phyloP scores from a whole-genome alignment of 1,140 invertebrate species.

The Dysdera silvatica region DNA sequence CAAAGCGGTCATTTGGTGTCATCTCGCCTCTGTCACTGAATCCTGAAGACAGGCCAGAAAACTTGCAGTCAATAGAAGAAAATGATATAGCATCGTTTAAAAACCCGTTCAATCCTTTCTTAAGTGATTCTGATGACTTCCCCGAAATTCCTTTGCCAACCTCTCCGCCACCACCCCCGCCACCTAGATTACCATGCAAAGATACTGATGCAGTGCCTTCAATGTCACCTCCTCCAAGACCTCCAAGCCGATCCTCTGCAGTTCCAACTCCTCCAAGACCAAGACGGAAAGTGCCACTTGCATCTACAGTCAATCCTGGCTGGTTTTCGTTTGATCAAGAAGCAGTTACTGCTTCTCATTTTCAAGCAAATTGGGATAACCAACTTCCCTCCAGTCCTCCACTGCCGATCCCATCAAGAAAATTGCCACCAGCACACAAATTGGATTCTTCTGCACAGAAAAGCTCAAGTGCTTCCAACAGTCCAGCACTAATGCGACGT shows the following conservation, averaged over 20 bases:
- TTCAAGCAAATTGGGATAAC: background rate
- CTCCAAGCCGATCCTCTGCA: constrained; percentile 8
- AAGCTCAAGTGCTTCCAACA: constrained; percentile 5
- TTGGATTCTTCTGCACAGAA: background rate
- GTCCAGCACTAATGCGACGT: background rate
- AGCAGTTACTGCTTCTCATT: background rate
- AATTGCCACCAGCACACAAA: constrained; percentile 1
- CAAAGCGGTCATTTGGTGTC: background rate
- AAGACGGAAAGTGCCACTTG: constrained; percentile 7
- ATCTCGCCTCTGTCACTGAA: background rate
- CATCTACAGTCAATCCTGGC: background rate
- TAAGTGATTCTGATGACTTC: background rate
- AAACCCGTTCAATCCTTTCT: constrained; percentile 25
- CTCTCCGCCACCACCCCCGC: constrained; percentile 27
- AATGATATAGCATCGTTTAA: background rate
- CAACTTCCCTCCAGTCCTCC: constrained; percentile 6
- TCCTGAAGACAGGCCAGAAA: background rate
- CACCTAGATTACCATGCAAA: constrained; percentile 4
- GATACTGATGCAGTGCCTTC: background rate
- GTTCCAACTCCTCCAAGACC: constrained; percentile 24
- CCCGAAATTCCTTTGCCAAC: constrained; percentile 23
- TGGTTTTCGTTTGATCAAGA: constrained; percentile 7
- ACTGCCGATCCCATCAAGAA: constrained; percentile 26
- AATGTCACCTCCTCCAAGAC: constrained; percentile 20
- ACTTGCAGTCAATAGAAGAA: background rate